phyloP scores from a whole-genome alignment of 2,113 vertebrate genomes.

The Hippopotamus amphibius region DNA sequence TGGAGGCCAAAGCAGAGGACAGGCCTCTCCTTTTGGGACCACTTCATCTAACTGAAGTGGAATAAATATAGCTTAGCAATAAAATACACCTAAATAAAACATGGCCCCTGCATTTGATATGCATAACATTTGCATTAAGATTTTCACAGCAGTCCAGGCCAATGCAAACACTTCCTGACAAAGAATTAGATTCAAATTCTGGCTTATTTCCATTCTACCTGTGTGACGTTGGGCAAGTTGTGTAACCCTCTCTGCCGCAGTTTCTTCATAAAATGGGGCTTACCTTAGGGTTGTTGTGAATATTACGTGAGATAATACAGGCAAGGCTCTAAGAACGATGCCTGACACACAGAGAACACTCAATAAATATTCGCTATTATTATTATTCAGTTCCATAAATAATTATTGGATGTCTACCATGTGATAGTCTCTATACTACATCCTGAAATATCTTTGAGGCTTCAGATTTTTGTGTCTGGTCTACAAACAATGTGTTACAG shows the following conservation, averaged over 20 bases:
- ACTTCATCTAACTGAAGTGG: background rate
- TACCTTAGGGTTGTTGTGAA: background rate
- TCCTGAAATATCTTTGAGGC: background rate
- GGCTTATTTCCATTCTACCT: background rate
- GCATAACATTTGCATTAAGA: background rate
- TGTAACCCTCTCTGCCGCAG: background rate
- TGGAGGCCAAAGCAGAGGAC: background rate
- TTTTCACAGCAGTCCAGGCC: background rate
- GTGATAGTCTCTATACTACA: background rate
- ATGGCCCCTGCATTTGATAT: background rate
- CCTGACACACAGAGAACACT: background rate
- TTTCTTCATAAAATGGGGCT: background rate
- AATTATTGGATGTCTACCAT: background rate
- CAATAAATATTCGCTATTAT: background rate
- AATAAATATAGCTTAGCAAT: background rate
- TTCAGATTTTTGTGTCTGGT: background rate
- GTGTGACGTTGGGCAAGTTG: background rate
- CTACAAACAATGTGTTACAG: background rate
- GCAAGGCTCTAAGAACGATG: background rate
- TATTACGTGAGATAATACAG: background rate
- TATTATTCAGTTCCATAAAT: background rate
- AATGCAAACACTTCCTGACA: background rate
- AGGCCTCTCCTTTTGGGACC: background rate
- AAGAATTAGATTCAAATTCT: background rate
- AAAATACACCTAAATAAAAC: background rate